Conservation (phyloP, 2,888 invertebrate species). For the Leptopterna dolabrata region DNA sequence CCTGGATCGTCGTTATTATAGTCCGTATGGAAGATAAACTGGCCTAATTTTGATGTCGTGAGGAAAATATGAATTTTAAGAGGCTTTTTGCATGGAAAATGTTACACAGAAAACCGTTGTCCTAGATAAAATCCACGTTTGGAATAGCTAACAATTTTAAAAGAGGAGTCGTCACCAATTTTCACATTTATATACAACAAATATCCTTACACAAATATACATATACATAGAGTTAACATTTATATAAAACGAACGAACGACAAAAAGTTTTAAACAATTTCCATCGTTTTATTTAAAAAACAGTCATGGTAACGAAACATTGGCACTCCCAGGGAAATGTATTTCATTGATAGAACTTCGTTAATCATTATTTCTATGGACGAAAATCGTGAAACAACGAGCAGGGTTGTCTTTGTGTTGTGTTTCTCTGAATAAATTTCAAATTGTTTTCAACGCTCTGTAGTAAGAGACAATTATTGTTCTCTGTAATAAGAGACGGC, state of each 20-base stretch:
- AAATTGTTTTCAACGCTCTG: too few relatives aligned
- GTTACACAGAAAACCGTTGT: too few relatives aligned
- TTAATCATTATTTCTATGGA: slow-evolving; percentile 17
- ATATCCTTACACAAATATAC: slow-evolving; percentile 40
- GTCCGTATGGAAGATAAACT: too few relatives aligned
- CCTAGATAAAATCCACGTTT: too few relatives aligned
- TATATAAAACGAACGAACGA: neutral
- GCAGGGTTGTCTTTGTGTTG: too few relatives aligned
- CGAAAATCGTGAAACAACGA: neutral
- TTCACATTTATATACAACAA: neutral
- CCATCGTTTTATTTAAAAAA: neutral
- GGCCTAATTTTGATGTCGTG: too few relatives aligned
- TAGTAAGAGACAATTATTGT: too few relatives aligned
- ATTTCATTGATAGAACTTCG: neutral
- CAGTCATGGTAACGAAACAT: slow-evolving; percentile 53
- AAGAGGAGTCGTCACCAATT: neutral
- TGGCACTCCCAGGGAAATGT: slow-evolving; percentile 43
- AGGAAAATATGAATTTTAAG: too few relatives aligned
- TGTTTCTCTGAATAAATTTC: too few relatives aligned
- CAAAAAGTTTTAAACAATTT: neutral
- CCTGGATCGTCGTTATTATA: too few relatives aligned
- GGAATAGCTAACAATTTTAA: neutral
- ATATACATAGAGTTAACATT: slow-evolving; percentile 33
- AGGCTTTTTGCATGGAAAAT: too few relatives aligned
- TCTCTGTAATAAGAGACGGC: too few relatives aligned